Conservation (phyloP, 2,888 invertebrate genomes). For the Nomada hirtipes region DNA sequence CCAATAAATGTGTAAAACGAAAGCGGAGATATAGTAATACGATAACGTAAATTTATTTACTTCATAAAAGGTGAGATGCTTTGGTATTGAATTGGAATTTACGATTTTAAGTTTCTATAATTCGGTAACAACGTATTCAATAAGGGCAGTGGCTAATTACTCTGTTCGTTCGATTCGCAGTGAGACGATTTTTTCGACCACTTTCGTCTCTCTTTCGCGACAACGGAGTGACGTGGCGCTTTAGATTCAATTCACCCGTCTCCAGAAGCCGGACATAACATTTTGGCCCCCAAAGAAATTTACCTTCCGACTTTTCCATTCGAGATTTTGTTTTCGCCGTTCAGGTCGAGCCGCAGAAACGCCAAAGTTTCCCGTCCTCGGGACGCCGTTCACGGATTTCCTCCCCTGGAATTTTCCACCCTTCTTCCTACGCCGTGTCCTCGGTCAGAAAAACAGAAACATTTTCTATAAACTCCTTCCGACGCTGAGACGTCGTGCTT, state of each 20-base stretch:
- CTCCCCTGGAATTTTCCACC: slow-evolving; percentile 45
- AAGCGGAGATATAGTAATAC: too few species aligned
- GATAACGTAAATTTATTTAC: too few species aligned
- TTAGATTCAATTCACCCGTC: slow-evolving; percentile 70
- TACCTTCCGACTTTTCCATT: slow-evolving; percentile 64
- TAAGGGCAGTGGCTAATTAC: too few species aligned
- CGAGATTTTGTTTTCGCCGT: slow-evolving; percentile 70
- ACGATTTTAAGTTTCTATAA: too few species aligned
- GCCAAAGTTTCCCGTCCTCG: slow-evolving; percentile 67
- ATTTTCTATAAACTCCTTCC: slow-evolving; percentile 50
- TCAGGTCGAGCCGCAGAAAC: slow-evolving; percentile 48
- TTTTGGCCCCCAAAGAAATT: slow-evolving; percentile 59
- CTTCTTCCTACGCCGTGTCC: slow-evolving; percentile 21
- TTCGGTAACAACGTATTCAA: too few species aligned
- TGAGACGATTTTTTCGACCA: slow-evolving; percentile 18
- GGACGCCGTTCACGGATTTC: slow-evolving; percentile 68
- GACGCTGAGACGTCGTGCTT: slow-evolving; percentile 13
- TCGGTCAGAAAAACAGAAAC: slow-evolving; percentile 64
- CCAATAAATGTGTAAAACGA: too few species aligned
- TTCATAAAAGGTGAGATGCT: too few species aligned
- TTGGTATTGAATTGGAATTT: too few species aligned
- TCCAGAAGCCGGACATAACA: slow-evolving; percentile 69
- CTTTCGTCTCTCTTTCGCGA: slow-evolving; percentile 9
- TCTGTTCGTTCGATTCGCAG: neutral
- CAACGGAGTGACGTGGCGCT: slow-evolving; percentile 60